These are phyloP conservation scores for Strongylocentrotus purpuratus DNA, from an alignment of 35 echinoderm and acorn worm genomes.

Conservation along the genomic window DNA sequence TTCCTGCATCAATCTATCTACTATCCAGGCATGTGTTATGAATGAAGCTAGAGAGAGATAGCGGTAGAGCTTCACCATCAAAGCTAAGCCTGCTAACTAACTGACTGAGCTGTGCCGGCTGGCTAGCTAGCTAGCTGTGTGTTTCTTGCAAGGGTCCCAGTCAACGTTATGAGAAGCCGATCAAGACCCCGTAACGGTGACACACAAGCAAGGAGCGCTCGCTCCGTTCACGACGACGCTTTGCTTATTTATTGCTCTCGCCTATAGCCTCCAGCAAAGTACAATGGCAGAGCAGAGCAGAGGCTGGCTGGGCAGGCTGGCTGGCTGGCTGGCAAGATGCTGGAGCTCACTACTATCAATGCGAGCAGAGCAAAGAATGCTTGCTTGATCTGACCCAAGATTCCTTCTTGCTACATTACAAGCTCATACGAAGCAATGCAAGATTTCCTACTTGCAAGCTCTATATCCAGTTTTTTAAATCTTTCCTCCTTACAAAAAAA, in stretches of 20 bases:
- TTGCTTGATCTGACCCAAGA: not conserved
- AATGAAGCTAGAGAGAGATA: not conserved
- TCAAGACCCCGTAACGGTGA: conserved; percentile 28
- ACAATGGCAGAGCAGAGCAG: conserved; percentile 47
- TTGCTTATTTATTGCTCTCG: conserved; percentile 48
- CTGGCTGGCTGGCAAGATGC: not conserved
- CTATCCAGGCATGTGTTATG: not conserved
- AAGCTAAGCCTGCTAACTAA: not conserved
- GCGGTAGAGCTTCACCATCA: not conserved
- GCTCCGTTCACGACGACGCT: conserved; percentile 34
- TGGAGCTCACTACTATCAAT: not conserved
- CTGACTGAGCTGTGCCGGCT: not conserved
- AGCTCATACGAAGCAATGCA: not conserved
- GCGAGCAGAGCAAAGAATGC: not conserved
- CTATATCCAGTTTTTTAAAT: not conserved
- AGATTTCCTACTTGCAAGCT: not conserved
- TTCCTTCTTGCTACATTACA: not conserved
- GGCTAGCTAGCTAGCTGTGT: not conserved
- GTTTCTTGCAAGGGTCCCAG: conserved; percentile 11
- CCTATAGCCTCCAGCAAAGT: conserved; percentile 50
- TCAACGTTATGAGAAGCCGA: conserved; percentile 35
- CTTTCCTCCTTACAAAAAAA: not conserved
- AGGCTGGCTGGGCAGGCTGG: conserved; percentile 27
- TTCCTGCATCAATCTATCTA: not conserved
- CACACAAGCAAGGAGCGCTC: conserved; percentile 33